phyloP scores from a whole-genome alignment of 2,888 invertebrate genomes.

The Drosophila formosana region DNA sequence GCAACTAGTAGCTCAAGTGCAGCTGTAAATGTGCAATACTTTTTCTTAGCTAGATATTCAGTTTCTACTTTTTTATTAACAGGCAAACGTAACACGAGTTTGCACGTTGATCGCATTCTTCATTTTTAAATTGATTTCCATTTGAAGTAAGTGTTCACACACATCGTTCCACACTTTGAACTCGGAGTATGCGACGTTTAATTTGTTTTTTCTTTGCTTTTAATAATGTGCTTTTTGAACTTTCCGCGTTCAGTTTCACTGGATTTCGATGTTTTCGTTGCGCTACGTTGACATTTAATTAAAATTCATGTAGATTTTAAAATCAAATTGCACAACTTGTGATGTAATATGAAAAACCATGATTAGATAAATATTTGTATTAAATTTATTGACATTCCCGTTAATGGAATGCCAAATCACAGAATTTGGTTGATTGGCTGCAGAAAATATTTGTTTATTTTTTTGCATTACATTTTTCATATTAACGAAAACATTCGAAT shows the following conservation, averaged over 20 bases:
- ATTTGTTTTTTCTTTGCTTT: slow-evolving; percentile 33
- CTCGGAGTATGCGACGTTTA: slow-evolving; percentile 1
- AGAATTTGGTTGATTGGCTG: neutral
- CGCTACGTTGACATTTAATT: slow-evolving; percentile 36
- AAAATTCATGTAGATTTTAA: slow-evolving; percentile 33
- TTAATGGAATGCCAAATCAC: neutral
- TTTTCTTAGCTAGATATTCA: neutral
- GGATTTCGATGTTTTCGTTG: neutral
- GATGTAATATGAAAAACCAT: neutral
- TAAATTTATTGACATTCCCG: slow-evolving; percentile 4
- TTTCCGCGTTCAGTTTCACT: neutral
- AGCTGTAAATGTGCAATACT: neutral
- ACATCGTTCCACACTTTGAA: slow-evolving; percentile 2
- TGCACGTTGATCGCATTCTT: slow-evolving; percentile 28
- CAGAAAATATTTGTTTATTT: neutral
- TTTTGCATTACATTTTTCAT: neutral
- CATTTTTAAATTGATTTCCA: slow-evolving; percentile 18
- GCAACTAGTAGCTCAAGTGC: neutral
- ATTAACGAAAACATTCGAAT: too few relatives aligned
- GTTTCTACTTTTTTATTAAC: neutral
- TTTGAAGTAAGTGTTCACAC: slow-evolving; percentile 1
- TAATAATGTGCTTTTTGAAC: slow-evolving; percentile 26
- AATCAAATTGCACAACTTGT: slow-evolving; percentile 27
- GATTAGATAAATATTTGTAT: neutral
- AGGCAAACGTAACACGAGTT: neutral